Percentiles rank a stretch among this genome's conserved stretches.
These are phyloP conservation scores for Drosophila limbata DNA, from an alignment of 2,888 invertebrate genomes.

Conservation along the genomic window DNA sequence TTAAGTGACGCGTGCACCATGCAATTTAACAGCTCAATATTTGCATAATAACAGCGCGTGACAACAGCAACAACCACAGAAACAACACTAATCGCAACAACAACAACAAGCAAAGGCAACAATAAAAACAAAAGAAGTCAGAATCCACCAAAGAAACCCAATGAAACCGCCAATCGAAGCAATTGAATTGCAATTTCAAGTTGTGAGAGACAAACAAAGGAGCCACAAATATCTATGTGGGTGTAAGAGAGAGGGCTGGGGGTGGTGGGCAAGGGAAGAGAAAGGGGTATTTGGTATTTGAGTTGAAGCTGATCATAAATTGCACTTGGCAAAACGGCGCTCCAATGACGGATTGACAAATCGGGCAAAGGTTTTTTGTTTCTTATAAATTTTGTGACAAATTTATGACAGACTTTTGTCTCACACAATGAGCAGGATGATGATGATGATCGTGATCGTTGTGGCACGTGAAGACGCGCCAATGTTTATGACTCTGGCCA, in stretches of 20 bases:
- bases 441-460: slow-evolving; percentile 37
- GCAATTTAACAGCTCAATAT: slow-evolving; percentile 81
- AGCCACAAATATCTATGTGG: slow-evolving; percentile 55
- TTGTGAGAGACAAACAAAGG: slow-evolving; percentile 33
- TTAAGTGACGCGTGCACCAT: slow-evolving; percentile 75
- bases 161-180: slow-evolving; percentile 55
- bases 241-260: slow-evolving; percentile 30
- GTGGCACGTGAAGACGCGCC: slow-evolving; percentile 76
- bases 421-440: slow-evolving; percentile 26
- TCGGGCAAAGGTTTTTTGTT: slow-evolving; percentile 34
- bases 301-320: slow-evolving; percentile 61
- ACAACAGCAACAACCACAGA: slow-evolving; percentile 53
- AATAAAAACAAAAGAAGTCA: slow-evolving; percentile 15
- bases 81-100: slow-evolving; percentile 18
- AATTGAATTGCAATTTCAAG: slow-evolving; percentile 61
- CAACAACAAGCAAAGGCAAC: slow-evolving; percentile 25
- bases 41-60: slow-evolving; percentile 82
- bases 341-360: slow-evolving; percentile 80
- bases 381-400: slow-evolving; percentile 60
- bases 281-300: slow-evolving; percentile 10
- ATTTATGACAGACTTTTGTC: slow-evolving; percentile 78
- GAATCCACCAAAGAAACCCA: slow-evolving; percentile 8
- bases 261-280: no score
- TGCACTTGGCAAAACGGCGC: slow-evolving; percentile 68
- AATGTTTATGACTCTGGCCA: slow-evolving; percentile 73